Percentiles rank a stretch among this genome's conserved stretches.
Evolutionary conservation across 2,888 invertebrate species (phyloP).

Genomic region (Galerucella pusilla): DNA sequence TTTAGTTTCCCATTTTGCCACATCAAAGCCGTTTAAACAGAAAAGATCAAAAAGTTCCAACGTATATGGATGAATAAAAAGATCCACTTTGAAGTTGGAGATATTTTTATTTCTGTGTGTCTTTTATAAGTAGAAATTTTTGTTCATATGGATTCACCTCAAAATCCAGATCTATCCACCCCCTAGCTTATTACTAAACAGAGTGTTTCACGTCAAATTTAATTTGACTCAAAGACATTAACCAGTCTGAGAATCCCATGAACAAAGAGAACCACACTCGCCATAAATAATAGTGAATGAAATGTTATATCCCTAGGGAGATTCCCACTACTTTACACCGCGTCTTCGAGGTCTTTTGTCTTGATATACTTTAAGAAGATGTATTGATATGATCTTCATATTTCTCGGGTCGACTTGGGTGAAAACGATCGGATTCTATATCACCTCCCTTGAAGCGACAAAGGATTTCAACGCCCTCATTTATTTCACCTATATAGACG

Average conservation of each 20-base stretch:
- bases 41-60: background rate
- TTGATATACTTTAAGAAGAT: conserved; percentile 5
- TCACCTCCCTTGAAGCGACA: conserved; percentile 1
- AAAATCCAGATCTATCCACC: no score
- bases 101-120: no score
- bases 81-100: no score
- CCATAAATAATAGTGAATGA: conserved; percentile 9
- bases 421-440: background rate
- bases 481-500: background rate
- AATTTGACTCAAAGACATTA: background rate
- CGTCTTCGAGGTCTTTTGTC: conserved; percentile 24
- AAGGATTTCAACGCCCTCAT: background rate
- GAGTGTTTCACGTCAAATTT: no score
- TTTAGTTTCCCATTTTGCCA: background rate
- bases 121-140: no score
- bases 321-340: conserved; percentile 22
- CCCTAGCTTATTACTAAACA: no score
- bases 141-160: no score
- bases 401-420: conserved; percentile 4
- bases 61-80: background rate
- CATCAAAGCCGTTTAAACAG: background rate
- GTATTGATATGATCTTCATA: conserved; percentile 10
- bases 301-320: conserved; percentile 25
- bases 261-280: background rate
- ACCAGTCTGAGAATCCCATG: background rate